Conservation (phyloP, 2,888 invertebrate genomes). For the Heteromyza rotundicornis region DNA sequence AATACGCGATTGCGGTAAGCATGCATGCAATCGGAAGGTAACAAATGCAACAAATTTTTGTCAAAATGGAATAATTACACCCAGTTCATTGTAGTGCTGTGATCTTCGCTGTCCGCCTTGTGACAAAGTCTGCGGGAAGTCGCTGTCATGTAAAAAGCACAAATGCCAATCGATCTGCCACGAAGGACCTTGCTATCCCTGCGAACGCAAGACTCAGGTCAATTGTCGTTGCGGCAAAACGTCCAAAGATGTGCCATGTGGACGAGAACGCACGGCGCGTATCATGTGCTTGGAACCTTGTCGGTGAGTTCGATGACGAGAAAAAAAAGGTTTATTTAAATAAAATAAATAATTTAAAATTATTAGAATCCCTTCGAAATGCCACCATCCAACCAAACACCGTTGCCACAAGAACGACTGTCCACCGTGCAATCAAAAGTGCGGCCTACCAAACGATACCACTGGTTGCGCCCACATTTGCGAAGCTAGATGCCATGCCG, state of each 20-base stretch:
- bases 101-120: conserved; percentile 83
- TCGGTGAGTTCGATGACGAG: conserved; percentile 67
- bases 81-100: conserved; percentile 70
- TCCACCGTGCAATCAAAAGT: conserved; percentile 80
- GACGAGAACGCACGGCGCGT: conserved; percentile 76
- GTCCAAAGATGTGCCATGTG: conserved; percentile 83
- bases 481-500: conserved; percentile 76
- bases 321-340: not conserved
- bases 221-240: conserved; percentile 85
- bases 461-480: conserved; percentile 69
- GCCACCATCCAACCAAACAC: conserved; percentile 84
- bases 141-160: conserved; percentile 84
- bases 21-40: conserved; percentile 86
- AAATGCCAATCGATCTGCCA: conserved; percentile 82
- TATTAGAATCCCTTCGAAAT: conserved; percentile 74
- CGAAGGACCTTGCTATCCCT: conserved; percentile 81
- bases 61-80: not conserved
- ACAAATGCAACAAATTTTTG: conserved; percentile 7
- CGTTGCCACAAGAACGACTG: conserved; percentile 84
- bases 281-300: conserved; percentile 79
- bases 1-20: conserved; percentile 81
- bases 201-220: conserved; percentile 64
- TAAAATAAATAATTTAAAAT: conserved; percentile 30
- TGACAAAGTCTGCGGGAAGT: conserved; percentile 83
- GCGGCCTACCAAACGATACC: conserved; percentile 65